Percentiles rank a stretch among this genome's conserved stretches.
These are phyloP conservation scores for Sylvilagus floridanus DNA, from an alignment of 2,797 vertebrate species.

Conservation along the genomic window DNA sequence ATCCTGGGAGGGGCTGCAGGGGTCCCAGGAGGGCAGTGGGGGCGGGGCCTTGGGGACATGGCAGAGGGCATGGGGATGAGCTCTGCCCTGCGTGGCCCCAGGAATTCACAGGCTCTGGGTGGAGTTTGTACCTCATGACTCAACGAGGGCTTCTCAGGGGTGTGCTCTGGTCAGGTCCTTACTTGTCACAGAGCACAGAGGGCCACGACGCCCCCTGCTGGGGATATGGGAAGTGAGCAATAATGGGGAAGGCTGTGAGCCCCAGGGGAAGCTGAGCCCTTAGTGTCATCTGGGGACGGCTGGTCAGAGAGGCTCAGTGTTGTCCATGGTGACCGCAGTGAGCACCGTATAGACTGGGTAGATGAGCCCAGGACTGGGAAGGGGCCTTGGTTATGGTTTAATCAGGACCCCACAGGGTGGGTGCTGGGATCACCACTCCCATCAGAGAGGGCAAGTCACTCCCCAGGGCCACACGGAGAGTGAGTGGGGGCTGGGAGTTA, in stretches of 20 bases:
- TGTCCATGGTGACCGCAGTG: rapidly evolving
- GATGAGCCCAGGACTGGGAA: background rate
- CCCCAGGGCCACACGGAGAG: background rate
- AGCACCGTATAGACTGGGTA: background rate
- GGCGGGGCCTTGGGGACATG: no score
- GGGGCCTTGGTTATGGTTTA: background rate
- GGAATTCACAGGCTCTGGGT: background rate
- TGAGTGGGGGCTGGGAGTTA: background rate
- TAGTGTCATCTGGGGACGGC: background rate
- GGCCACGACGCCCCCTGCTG: background rate
- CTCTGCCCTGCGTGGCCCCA: background rate
- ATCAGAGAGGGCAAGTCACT: slow-evolving; percentile 6
- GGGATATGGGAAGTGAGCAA: background rate
- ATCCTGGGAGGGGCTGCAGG: background rate
- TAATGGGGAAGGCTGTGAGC: background rate
- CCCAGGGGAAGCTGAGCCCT: background rate
- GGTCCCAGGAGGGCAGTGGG: background rate
- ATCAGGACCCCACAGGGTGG: background rate
- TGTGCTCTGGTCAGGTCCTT: background rate
- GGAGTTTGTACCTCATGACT: background rate
- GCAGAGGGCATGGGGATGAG: background rate
- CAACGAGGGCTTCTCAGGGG: background rate
- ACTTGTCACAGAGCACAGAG: background rate
- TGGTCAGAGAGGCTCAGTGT: background rate
- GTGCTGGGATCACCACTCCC: background rate